Percentiles rank a stretch among this genome's conserved stretches.
Evolutionary conservation across 2,113 vertebrate species (phyloP).

Genomic region (Chrysemys picta): DNA sequence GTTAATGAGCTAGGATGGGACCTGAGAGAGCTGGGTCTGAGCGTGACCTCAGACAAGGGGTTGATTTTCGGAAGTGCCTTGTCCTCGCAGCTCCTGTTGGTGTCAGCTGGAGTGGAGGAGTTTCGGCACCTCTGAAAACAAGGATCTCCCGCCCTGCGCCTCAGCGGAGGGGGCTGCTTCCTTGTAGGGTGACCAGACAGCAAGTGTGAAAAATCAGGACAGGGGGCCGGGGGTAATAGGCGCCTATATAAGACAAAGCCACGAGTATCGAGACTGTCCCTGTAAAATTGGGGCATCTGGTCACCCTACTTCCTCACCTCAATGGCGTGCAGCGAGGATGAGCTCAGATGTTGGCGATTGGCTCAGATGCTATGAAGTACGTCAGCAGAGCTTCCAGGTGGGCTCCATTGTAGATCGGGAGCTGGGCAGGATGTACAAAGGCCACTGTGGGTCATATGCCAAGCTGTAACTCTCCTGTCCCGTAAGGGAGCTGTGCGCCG

Average conservation of each 20-base stretch:
- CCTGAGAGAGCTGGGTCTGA: not conserved
- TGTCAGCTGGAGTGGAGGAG: accelerated
- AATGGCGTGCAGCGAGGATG: too few species aligned
- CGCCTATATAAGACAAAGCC: too few species aligned
- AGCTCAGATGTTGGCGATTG: not conserved
- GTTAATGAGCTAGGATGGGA: not conserved
- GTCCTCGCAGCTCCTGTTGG: accelerated
- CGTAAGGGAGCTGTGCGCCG: not conserved
- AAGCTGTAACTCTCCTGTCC: not conserved
- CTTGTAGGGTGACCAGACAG: too few species aligned
- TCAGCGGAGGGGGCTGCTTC: not conserved
- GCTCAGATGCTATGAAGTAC: not conserved
- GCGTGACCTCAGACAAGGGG: not conserved
- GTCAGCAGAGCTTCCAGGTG: not conserved
- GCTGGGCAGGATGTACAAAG: not conserved
- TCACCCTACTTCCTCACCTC: not conserved
- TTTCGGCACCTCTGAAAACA: too few species aligned
- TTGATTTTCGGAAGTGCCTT: accelerated
- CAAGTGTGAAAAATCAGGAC: too few species aligned
- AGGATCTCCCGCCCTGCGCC: too few species aligned
- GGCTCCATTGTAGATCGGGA: not conserved
- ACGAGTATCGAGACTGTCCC: too few species aligned
- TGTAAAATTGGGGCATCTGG: too few species aligned
- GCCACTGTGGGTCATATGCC: not conserved
- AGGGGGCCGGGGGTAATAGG: too few species aligned